Evolutionary conservation across 2,113 vertebrate genomes (phyloP).

Genomic region (Heterochromis multidens): DNA sequence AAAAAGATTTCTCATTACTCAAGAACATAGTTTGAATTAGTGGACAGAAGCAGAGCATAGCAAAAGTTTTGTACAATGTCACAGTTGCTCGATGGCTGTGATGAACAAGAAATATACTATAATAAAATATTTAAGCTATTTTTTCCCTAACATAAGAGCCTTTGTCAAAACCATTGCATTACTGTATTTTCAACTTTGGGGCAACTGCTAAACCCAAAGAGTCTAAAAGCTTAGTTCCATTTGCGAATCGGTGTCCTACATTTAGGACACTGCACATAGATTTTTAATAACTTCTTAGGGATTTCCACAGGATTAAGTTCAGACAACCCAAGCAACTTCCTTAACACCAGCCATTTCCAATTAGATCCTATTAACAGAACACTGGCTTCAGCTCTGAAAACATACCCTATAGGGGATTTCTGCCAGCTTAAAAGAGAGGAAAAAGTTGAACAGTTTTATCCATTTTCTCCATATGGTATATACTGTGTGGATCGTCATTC

Average conservation of each 20-base stretch:
- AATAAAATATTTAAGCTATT: background rate
- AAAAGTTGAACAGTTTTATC: constrained; percentile 22
- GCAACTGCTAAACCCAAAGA: constrained; percentile 1
- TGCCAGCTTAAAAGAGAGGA: constrained; percentile 30
- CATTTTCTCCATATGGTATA: background rate
- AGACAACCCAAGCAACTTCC: constrained; percentile 58
- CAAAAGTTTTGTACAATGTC: background rate
- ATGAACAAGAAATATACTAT: background rate
- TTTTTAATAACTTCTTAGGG: constrained; percentile 58
- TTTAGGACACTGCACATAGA: constrained; percentile 35
- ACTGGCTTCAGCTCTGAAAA: constrained; percentile 53
- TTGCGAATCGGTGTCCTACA: constrained; percentile 47
- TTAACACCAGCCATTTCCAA: constrained; percentile 58
- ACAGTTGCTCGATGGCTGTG: background rate
- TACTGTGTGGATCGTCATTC: background rate
- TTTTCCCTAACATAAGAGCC: background rate
- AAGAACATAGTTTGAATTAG: no score
- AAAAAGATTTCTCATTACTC: no score
- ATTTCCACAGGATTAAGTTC: constrained; percentile 63
- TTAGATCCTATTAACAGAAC: constrained; percentile 66
- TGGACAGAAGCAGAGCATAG: no score
- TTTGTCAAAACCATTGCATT: constrained; percentile 2
- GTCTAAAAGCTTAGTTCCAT: constrained; percentile 42
- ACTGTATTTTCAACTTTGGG: constrained; percentile 16
- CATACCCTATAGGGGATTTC: constrained; percentile 51